Conservation (phyloP, 2,888 invertebrate species). For the Ptycholaimellus sp. region DNA sequence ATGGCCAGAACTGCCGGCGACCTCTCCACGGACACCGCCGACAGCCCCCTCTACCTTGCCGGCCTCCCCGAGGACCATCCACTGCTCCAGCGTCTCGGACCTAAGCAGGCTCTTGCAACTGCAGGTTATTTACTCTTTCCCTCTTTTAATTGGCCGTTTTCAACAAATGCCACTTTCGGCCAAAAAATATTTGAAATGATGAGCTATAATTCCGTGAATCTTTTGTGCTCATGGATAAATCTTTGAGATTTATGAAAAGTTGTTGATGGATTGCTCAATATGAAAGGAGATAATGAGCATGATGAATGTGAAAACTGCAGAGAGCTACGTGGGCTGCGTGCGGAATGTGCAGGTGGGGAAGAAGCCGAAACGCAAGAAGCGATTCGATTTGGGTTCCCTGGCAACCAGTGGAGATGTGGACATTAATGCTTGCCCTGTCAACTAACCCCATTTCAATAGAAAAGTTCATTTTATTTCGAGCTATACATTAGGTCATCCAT, state of each 20-base stretch:
- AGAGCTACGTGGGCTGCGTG: constrained; percentile 21
- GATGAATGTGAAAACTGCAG: constrained; percentile 7
- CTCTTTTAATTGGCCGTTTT: not conserved
- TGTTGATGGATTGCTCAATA: too few species aligned
- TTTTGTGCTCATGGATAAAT: not conserved
- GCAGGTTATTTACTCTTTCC: constrained; percentile 9
- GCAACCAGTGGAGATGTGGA: constrained; percentile 1
- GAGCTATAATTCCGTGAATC: not conserved
- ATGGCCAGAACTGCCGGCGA: constrained; percentile 40
- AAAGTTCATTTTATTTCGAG: too few species aligned
- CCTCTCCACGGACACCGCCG: constrained; percentile 49
- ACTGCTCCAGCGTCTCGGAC: too few species aligned
- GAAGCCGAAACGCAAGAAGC: constrained; percentile 10
- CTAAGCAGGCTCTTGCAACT: constrained; percentile 14
- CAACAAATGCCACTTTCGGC: not conserved
- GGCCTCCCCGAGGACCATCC: constrained; percentile 44
- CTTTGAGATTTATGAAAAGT: not conserved
- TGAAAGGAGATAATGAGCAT: too few species aligned
- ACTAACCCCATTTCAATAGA: not conserved
- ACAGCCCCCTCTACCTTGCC: constrained; percentile 68
- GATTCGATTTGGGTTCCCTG: not conserved
- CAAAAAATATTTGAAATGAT: not conserved
- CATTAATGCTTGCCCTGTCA: constrained; percentile 1
- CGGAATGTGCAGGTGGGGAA: constrained; percentile 14
- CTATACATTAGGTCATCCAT: too few species aligned